Evolutionary conservation across 2,113 vertebrate species (phyloP), one percentile per base, ranked within the genome.

Genomic region (Triplophysa dalaica): DNA sequence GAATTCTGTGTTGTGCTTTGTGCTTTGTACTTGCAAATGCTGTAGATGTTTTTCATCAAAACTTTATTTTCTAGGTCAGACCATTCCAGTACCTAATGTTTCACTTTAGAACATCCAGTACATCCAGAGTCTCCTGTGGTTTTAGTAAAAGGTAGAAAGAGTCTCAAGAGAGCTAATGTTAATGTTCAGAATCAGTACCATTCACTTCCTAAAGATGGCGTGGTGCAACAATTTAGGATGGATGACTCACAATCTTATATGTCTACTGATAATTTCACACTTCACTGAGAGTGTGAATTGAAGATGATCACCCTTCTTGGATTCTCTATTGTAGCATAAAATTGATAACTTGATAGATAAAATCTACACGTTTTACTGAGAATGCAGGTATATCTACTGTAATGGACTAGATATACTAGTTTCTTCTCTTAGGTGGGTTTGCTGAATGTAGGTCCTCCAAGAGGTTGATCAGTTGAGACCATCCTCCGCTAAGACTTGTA

Each of bases 161-260:
- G 2, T 2, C 38, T 38, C 22, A 43, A 22, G 50, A 22, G 24
- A 54, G 14, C 4, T 17, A 6, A 16, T 2, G 11, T 45, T 11
- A 45, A 45, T 0, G 43, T 38, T 38, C 33, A 16, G 11, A 16
- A 41, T 38, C 9, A 60, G 21, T 80, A 77, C 70, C 8, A 8
- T 2, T 29, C 5, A 48, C 38, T 12, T 13, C 75, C 83, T 70
- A 41, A 26, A 84, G 79, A 70, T 73, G 83, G 83, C 75, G 68
- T 50, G 58, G 26, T 78, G 75, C 56, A 61, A 43, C 33, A 62
- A 13, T n/a, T 41, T 9, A 19, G 54, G n/a, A 58, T 21, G 14
- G 14, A 54, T 38, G 14, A 45, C 3, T 66, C 1, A 9, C 50
- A 2, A 73, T 12, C 4, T 65, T 48, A 24, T 48, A 24, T 12